These are phyloP conservation scores for Stylophora pistillata DNA, from an alignment of 64 coral and sea anemone species.

Conservation along the genomic window DNA sequence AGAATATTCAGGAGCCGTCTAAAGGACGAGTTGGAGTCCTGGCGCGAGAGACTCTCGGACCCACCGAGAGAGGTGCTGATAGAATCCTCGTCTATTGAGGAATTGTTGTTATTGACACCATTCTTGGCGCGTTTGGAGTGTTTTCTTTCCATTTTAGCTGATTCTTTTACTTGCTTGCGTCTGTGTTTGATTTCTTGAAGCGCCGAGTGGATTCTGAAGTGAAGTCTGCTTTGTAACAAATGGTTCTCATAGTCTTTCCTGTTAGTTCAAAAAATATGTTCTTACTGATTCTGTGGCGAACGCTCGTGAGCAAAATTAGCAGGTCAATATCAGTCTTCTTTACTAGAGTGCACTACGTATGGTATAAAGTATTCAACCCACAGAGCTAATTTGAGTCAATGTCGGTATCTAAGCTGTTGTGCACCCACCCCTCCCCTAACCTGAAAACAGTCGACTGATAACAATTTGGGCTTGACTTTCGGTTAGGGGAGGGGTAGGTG, in stretches of 20 bases:
- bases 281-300: neutral
- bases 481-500: too few relatives aligned
- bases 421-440: too few relatives aligned
- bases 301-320: too few relatives aligned
- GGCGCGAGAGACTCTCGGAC: neutral
- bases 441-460: too few relatives aligned
- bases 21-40: conserved; percentile 11
- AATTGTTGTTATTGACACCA: neutral
- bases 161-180: conserved; percentile 42
- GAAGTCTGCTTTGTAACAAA: conserved; percentile 87
- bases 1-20: conserved; percentile 26
- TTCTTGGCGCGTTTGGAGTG: conserved; percentile 15
- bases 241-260: conserved; percentile 93
- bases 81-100: neutral
- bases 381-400: too few relatives aligned
- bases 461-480: too few relatives aligned
- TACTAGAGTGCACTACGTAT: too few relatives aligned
- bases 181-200: conserved; percentile 76
- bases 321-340: too few relatives aligned
- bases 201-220: conserved; percentile 88
- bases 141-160: conserved; percentile 13
- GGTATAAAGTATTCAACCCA: too few relatives aligned
- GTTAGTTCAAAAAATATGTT: neutral
- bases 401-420: too few relatives aligned
- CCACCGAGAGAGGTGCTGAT: conserved; percentile 1